Evolutionary conservation across 1,140 invertebrate genomes (phyloP).

Genomic region (Procambarus virginalis): DNA sequence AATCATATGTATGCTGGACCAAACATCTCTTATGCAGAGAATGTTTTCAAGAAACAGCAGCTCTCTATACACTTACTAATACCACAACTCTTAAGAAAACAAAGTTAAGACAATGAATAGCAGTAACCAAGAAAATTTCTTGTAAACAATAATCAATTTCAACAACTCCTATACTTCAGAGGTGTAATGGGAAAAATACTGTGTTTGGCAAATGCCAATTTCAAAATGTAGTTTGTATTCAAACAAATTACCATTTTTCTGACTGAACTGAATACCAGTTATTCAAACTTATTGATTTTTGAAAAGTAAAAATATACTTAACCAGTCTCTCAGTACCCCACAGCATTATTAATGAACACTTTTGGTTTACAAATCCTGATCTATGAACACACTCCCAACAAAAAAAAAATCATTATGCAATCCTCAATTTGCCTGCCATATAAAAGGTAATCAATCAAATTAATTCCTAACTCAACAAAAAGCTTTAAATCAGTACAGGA

Average conservation of each 20-base stretch:
- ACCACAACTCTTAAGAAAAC: too few relatives aligned
- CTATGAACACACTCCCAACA: not conserved
- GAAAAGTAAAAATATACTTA: not conserved
- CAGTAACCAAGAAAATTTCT: too few relatives aligned
- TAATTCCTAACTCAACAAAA: not conserved
- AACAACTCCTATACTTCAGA: too few relatives aligned
- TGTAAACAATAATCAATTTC: too few relatives aligned
- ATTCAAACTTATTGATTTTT: not conserved
- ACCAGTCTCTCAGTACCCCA: not conserved
- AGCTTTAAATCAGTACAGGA: not conserved
- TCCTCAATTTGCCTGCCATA: not conserved
- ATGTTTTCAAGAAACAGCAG: not conserved
- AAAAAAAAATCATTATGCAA: not conserved
- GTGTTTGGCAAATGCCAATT: too few relatives aligned
- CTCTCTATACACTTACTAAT: too few relatives aligned
- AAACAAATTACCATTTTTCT: not conserved
- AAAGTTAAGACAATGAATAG: too few relatives aligned
- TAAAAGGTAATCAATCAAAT: not conserved
- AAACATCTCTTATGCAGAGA: not conserved
- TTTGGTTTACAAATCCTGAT: not conserved
- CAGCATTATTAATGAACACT: not conserved
- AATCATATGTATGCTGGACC: not conserved
- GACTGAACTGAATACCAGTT: not conserved
- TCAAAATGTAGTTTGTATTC: too few relatives aligned
- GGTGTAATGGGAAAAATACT: too few relatives aligned